phyloP scores from a whole-genome alignment of 2,888 invertebrate species.

The Charanyca ferruginea region DNA sequence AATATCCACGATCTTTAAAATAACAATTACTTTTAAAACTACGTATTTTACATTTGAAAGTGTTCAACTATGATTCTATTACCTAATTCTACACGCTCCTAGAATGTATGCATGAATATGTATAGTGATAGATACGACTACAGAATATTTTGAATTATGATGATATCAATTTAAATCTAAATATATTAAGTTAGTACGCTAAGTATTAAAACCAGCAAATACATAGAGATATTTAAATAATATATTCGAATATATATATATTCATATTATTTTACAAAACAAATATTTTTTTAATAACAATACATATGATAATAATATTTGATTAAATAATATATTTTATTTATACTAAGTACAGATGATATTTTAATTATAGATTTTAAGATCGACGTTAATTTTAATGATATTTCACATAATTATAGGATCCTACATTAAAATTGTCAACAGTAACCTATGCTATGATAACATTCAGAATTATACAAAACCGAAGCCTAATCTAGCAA shows the following conservation, averaged over 20 bases:
- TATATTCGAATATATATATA: background rate
- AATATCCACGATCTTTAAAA: constrained; percentile 61
- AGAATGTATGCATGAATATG: constrained; percentile 63
- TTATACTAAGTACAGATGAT: constrained; percentile 18
- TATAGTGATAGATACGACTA: constrained; percentile 63
- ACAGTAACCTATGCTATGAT: constrained; percentile 11
- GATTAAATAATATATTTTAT: background rate
- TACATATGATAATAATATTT: constrained; percentile 6
- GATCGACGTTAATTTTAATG: background rate
- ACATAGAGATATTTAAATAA: background rate
- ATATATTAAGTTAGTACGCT: constrained; percentile 24
- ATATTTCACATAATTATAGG: background rate
- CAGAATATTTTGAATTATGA: constrained; percentile 19
- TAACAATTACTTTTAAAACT: constrained; percentile 67
- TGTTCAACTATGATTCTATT: constrained; percentile 57
- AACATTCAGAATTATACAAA: constrained; percentile 6
- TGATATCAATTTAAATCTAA: constrained; percentile 30
- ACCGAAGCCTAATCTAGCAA: background rate
- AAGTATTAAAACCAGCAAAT: constrained; percentile 31
- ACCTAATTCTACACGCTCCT: constrained; percentile 48
- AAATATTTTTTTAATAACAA: constrained; percentile 1
- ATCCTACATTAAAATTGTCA: constrained; percentile 8
- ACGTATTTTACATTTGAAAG: constrained; percentile 64
- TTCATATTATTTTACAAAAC: constrained; percentile 20
- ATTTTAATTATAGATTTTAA: constrained; percentile 32